Base-by-base conservation (phyloP, 2,797 vertebrate genomes). In the Arnoldichthys spilopterus region DNA sequence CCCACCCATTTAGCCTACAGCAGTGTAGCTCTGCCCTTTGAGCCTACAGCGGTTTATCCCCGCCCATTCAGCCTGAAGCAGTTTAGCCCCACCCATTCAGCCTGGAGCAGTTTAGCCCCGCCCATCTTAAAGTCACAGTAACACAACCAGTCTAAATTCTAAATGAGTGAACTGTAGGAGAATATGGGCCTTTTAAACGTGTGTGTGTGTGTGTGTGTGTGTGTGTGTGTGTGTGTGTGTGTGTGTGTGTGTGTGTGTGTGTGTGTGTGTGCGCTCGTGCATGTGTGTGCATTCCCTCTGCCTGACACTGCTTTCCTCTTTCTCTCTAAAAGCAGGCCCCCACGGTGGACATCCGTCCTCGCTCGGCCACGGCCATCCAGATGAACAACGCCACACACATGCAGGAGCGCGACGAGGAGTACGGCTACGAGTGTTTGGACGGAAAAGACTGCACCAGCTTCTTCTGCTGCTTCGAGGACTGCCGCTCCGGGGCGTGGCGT, bases 351-450 rank as follows among this genome's bases (percentile, higher is more conserved):
- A 99, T 99, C 86, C 97, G 97, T 26, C 98, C 98, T 1, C 94
- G 97, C 76, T 99, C 98, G 9, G 97, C 97, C 47, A 99, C 98
- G 0, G 94, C 94, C 86, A 98, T 99, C 88, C 97, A 99, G 94
- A 99, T 99, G 97, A 99, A 99, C 95, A 99, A 99, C 92, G 97
- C 97, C 53, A 96, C 97, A 1, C 97, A 99, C 91, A 96, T 98
- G 89, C 97, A 98, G 90, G 97, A 99, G 91, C 91, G 97, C 51
- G 98, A 99, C 78, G 98, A 99, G 87, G 98, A 99, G 75, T 99
- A 98, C 0, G 98, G 98, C 0, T 99, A 99, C 0, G 98, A 99
- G 79, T 99, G 98, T 89, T 95, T 99, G 20, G 98, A 99, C 8
- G 98, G 98, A 82, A 99, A 99, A 92, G 97, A 99, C 96, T 99